A percentile compares a stretch with the other conserved stretches of the same genome.
These are phyloP conservation scores for Rhyacophila brunnea DNA, from an alignment of 1,140 invertebrate genomes.

Conservation along the genomic window DNA sequence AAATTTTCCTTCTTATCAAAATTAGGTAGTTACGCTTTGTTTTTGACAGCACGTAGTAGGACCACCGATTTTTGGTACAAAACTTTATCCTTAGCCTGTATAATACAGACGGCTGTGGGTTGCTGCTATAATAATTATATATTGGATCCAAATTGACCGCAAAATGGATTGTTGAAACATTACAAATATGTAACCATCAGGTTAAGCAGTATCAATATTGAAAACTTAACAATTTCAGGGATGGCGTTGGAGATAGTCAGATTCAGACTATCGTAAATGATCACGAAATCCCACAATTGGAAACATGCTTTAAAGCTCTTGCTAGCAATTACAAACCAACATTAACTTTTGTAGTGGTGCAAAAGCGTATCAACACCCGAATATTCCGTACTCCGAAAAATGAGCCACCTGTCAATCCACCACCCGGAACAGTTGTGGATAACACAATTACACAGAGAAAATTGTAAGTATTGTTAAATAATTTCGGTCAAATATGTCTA, in stretches of 20 bases:
- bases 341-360: constrained; percentile 80
- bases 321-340: constrained; percentile 61
- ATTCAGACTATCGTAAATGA: constrained; percentile 65
- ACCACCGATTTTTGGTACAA: too few species aligned
- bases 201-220: too few species aligned
- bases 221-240: constrained; percentile 62
- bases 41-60: too few species aligned
- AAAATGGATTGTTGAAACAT: too few species aligned
- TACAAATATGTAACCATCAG: too few species aligned
- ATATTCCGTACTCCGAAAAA: constrained; percentile 59
- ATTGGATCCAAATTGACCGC: too few species aligned
- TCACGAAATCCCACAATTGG: constrained; percentile 80
- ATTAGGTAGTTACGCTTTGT: too few species aligned
- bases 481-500: too few species aligned
- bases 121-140: too few species aligned
- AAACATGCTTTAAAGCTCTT: constrained; percentile 58
- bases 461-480: constrained; percentile 47
- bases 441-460: constrained; percentile 71
- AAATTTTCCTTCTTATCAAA: too few species aligned
- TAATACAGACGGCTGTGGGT: too few species aligned
- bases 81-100: too few species aligned
- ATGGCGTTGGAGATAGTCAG: constrained; percentile 91
- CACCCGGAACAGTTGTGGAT: constrained; percentile 83
- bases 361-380: constrained; percentile 87
- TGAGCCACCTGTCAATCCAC: constrained; percentile 64